Evolutionary conservation across 2,797 vertebrate genomes (phyloP), one percentile per base, ranked within the genome.

Genomic region (Spinus olivaceus): DNA sequence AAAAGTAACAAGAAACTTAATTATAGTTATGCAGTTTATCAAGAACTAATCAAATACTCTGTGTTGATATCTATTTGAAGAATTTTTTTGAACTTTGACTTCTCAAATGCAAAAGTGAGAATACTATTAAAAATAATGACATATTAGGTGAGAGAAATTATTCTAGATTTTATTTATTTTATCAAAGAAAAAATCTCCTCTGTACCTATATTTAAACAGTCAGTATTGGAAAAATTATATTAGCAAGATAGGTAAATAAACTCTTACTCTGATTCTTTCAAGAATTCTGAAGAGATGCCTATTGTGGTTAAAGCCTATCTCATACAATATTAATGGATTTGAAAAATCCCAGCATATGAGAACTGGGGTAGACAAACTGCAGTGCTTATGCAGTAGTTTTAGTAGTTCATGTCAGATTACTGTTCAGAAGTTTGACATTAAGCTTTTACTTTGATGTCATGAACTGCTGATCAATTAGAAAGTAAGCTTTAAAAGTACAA

Each of bases 391-490:
- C 42, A 89, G 77, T 39, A 69, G n/a, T 21, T 6, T 83, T 76
- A 64, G 66, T 53, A 81, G 50, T 50, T 94, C 50, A 61, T 59
- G 86, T 80, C 73, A 80, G 72, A 91, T 86, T 74, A 72, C 9
- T 33, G 14, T 77, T 81, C 44, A 88, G 47, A 70, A 70, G 82
- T 81, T 78, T 92, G 84, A 86, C 46, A 46, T 82, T 65, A 93
- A 73, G 32, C 46, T 88, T 92, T 94, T 79, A 54, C 66, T 95
- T 95, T 91, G 41, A 82, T 72, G 50, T 77, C 18, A 49, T 46
- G 49, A 90, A 61, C 57, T 77, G 10, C 11, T 53, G 30, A 90
- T 91, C 86, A 95, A 86, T 91, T 82, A 82, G 42, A 93, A 94
- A 76, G 42, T 28, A 90, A 81, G 9, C 9, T 81, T 49, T 78